Evolutionary conservation across 2,797 vertebrate species (phyloP), one percentile per base, ranked within the genome.

Genomic region (Chanos chanos): DNA sequence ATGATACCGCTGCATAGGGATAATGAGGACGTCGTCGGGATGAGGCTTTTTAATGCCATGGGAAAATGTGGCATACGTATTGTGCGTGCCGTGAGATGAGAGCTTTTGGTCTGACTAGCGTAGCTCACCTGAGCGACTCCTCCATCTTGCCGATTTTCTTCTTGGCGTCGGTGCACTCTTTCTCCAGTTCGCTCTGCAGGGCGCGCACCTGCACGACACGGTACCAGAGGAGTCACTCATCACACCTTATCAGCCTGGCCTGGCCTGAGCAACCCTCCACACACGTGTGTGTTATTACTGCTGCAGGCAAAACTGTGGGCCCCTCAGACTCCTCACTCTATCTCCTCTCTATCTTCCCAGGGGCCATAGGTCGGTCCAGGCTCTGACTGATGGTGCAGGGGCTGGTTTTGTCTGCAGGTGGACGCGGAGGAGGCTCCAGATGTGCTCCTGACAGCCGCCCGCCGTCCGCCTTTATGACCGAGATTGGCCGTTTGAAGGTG

Each of bases 61-160:
- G 18, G 9, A 4, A 24, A 12, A 9, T 21, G 21, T 4, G 5
- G 24, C 8, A 16, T 1, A n/a, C n/a, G n/a, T n/a, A n/a, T n/a
- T n/a, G n/a, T n/a, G n/a, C n/a, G n/a, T n/a, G n/a, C n/a, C n/a
- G n/a, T n/a, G n/a, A n/a, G n/a, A n/a, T n/a, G n/a, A n/a, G n/a
- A n/a, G n/a, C n/a, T n/a, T n/a, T n/a, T n/a, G n/a, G n/a, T n/a
- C n/a, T n/a, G n/a, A n/a, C n/a, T n/a, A n/a, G n/a, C n/a, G 1
- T 43, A 37, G 81, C 85, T 89, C 85, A 97, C 95, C 89, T 93
- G 78, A 96, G 77, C 57, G 77, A 49, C 7, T 92, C 92, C 60
- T 94, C 90, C 36, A 94, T 79, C 70, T 83, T 91, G 44, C 19
- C 71, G 31, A 89, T 87, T 81, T 87, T 94, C 86, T 83, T 93